phyloP scores from a whole-genome alignment of 2,888 invertebrate genomes.

The Apamea sordens region DNA sequence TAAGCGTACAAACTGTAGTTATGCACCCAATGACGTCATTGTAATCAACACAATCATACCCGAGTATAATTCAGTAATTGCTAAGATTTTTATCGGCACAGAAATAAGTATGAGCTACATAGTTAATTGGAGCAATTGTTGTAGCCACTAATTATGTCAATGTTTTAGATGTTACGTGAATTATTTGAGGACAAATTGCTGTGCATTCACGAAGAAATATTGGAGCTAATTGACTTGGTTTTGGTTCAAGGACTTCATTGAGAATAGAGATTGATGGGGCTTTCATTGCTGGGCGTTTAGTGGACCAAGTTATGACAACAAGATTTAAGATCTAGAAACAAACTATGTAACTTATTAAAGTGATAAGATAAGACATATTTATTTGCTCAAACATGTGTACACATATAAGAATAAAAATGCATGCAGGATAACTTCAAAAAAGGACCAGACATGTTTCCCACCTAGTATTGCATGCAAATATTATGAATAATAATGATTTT shows the following conservation, averaged over 20 bases:
- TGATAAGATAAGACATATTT: too few relatives aligned
- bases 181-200: constrained; percentile 49
- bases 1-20: background rate
- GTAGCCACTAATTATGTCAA: constrained; percentile 56
- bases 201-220: constrained; percentile 34
- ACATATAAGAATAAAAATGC: too few relatives aligned
- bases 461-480: too few relatives aligned
- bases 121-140: constrained; percentile 63
- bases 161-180: constrained; percentile 40
- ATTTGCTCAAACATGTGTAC: too few relatives aligned
- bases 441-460: too few relatives aligned
- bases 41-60: constrained; percentile 43
- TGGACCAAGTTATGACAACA: background rate
- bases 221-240: constrained; percentile 28
- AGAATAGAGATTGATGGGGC: constrained; percentile 31
- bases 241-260: constrained; percentile 34
- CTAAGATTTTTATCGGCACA: constrained; percentile 63
- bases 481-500: too few relatives aligned
- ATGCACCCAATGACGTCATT: constrained; percentile 16
- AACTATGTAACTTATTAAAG: background rate
- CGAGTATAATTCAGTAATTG: constrained; percentile 61
- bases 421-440: too few relatives aligned
- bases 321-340: background rate
- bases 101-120: constrained; percentile 61
- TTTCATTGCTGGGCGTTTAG: constrained; percentile 3